phyloP scores from a whole-genome alignment of 2,888 invertebrate species.

The Nesidiocoris tenuis region DNA sequence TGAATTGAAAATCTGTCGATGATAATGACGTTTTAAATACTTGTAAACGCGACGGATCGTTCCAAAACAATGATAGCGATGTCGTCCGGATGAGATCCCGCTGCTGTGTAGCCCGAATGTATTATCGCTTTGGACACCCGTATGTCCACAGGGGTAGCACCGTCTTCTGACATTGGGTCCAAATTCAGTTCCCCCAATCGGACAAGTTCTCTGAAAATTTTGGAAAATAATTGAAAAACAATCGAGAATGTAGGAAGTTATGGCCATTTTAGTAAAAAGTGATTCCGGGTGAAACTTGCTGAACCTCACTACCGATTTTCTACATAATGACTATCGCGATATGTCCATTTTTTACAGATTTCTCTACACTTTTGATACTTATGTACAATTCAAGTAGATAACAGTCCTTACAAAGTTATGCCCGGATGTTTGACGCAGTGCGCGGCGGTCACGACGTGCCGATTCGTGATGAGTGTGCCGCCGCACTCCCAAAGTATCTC shows the following conservation, averaged over 20 bases:
- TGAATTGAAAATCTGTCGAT: too few species aligned
- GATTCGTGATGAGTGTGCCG: constrained; percentile 55
- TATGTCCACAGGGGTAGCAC: constrained; percentile 44
- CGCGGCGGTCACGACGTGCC: constrained; percentile 57
- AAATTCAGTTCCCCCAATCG: constrained; percentile 47
- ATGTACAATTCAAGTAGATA: too few species aligned
- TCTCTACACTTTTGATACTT: too few species aligned
- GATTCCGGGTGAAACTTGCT: too few species aligned
- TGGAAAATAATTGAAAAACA: too few species aligned
- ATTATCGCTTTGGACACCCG: constrained; percentile 32
- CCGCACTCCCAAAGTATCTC: constrained; percentile 55
- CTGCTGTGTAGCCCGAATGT: constrained; percentile 36
- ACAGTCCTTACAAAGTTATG: constrained; percentile 14
- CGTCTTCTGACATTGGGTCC: constrained; percentile 33
- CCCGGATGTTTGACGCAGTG: constrained; percentile 52
- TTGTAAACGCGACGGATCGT: constrained; percentile 60
- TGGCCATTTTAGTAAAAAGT: too few species aligned
- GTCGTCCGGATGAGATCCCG: constrained; percentile 39
- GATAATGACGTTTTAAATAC: too few species aligned
- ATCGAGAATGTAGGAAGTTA: too few species aligned
- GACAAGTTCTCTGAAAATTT: constrained; percentile 40
- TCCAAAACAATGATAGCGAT: constrained; percentile 51
- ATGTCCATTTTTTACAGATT: too few species aligned
- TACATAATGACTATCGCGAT: too few species aligned
- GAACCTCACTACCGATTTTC: too few species aligned